Evolutionary conservation across 2,888 invertebrate species (phyloP).

Genomic region (Mechanitis mazaeus): DNA sequence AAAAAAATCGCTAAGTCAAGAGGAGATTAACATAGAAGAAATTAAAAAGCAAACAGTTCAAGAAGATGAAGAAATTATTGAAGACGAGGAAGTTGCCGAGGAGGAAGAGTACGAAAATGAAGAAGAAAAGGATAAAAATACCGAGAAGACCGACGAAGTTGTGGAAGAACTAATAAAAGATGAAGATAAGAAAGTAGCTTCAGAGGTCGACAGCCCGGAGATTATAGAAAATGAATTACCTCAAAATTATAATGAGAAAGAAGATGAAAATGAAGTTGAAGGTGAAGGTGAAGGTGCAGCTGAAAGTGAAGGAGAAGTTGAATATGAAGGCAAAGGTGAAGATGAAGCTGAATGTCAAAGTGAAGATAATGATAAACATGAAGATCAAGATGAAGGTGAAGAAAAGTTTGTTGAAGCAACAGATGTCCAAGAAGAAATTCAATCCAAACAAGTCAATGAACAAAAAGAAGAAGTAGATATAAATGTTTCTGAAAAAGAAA

Average conservation of each 20-base stretch:
- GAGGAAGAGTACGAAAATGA: constrained; percentile 29
- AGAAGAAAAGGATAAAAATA: constrained; percentile 28
- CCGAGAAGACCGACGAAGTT: constrained; percentile 31
- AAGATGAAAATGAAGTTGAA: constrained; percentile 32
- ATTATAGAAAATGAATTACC: constrained; percentile 25
- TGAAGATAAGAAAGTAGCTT: constrained; percentile 31
- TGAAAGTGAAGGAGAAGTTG: constrained; percentile 33
- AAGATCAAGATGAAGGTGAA: constrained; percentile 32
- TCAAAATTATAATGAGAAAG: constrained; percentile 23
- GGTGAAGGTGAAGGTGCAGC: constrained; percentile 29
- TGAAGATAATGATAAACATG: constrained; percentile 26
- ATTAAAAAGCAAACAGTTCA: constrained; percentile 24
- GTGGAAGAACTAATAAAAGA: constrained; percentile 27
- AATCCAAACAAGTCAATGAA: constrained; percentile 30
- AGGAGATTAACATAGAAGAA: constrained; percentile 24
- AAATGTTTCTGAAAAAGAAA: neutral
- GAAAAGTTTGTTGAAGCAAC: constrained; percentile 36
- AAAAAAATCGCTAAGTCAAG: constrained; percentile 16
- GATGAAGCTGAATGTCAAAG: constrained; percentile 29
- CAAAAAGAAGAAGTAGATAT: constrained; percentile 18
- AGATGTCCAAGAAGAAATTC: constrained; percentile 32
- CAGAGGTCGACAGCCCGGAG: constrained; percentile 15
- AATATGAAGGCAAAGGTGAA: constrained; percentile 33
- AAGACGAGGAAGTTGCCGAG: constrained; percentile 31
- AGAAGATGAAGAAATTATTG: constrained; percentile 28